Percentiles rank a stretch among this genome's conserved stretches.
Evolutionary conservation across 1,140 invertebrate species (phyloP).

Genomic region (Drosophila chauvacae): DNA sequence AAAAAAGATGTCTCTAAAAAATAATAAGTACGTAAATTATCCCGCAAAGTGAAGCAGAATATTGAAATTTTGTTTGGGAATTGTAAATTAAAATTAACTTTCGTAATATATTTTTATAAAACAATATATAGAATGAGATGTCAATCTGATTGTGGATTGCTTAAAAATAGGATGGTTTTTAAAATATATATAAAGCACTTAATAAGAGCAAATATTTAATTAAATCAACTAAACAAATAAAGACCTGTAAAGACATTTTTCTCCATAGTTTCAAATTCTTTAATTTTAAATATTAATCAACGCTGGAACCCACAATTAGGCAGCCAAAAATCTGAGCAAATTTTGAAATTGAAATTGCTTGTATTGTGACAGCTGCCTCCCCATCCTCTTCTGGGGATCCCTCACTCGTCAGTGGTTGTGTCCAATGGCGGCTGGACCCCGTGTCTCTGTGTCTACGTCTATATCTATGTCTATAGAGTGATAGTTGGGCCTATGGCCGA

Average conservation of each 20-base stretch:
- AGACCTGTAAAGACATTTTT: neutral
- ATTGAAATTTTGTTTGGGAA: no score
- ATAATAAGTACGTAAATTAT: neutral
- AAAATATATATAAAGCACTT: no score
- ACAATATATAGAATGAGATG: no score
- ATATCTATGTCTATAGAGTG: slow-evolving; percentile 17
- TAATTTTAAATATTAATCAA: neutral
- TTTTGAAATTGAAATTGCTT: slow-evolving; percentile 59
- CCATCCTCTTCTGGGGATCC: slow-evolving; percentile 1
- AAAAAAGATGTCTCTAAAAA: neutral
- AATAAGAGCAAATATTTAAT: neutral
- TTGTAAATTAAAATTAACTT: no score
- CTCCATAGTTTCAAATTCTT: neutral
- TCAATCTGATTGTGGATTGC: no score
- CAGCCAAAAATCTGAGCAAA: slow-evolving; percentile 16
- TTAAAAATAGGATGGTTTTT: no score
- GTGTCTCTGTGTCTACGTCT: slow-evolving; percentile 15
- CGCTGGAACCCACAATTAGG: neutral
- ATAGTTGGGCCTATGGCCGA: slow-evolving; percentile 20
- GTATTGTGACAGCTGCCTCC: slow-evolving; percentile 29
- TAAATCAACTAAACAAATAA: neutral
- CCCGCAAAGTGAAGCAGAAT: neutral
- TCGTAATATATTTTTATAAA: no score
- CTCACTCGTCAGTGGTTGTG: slow-evolving; percentile 27
- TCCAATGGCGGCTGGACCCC: slow-evolving; percentile 27